phyloP scores from a whole-genome alignment of 2,797 vertebrate genomes.

The Pitangus sulphuratus region DNA sequence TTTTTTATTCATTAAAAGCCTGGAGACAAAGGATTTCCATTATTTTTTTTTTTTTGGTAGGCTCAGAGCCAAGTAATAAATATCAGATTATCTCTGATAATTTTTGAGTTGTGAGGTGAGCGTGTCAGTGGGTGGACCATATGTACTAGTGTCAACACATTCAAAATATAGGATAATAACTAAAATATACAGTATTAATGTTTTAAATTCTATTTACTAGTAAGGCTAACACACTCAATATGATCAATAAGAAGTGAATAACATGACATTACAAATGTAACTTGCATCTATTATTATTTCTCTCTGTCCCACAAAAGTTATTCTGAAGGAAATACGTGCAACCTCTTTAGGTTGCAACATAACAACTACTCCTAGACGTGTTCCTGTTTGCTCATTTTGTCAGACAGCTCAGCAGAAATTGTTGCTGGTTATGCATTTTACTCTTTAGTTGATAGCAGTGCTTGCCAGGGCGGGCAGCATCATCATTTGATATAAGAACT shows the following conservation, averaged over 20 bases:
- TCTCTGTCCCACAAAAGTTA: not conserved
- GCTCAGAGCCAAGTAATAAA: not conserved
- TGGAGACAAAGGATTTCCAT: not conserved
- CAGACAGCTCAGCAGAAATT: not conserved
- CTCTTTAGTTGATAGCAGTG: not conserved
- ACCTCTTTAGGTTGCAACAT: not conserved
- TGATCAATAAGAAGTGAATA: conserved; percentile 25
- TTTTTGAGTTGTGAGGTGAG: conserved; percentile 15
- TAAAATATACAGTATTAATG: conserved; percentile 35
- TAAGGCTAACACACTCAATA: conserved; percentile 44
- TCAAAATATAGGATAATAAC: conserved; percentile 40
- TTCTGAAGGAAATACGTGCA: not conserved
- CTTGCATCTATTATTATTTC: not conserved
- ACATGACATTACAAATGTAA: not conserved
- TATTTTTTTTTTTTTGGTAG: not conserved
- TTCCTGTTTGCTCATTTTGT: not conserved
- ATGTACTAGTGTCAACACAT: conserved; percentile 49
- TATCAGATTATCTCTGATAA: conserved; percentile 40
- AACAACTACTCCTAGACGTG: not conserved
- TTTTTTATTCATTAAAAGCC: not conserved
- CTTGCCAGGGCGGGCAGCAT: not conserved
- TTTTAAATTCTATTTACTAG: conserved; percentile 54
- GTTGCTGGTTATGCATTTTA: not conserved
- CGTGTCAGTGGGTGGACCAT: conserved; percentile 13
- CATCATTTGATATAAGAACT: not conserved